Evolutionary conservation across 2,113 vertebrate species (phyloP).

Genomic region (Upupa epops): DNA sequence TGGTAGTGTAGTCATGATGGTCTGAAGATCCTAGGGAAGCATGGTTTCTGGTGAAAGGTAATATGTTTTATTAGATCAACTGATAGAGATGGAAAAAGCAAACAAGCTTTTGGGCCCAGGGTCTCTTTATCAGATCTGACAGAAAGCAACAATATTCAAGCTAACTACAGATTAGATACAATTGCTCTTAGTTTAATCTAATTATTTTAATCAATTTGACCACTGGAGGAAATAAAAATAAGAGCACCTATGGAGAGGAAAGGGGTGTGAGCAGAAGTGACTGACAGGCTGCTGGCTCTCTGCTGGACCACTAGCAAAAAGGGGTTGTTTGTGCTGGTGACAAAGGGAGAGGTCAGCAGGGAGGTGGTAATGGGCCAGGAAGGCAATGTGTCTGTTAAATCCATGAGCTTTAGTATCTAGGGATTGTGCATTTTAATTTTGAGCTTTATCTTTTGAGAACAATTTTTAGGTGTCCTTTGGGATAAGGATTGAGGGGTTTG

Average conservation of each 20-base stretch:
- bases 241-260: not conserved
- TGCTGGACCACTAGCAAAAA: not conserved
- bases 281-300: constrained; percentile 2
- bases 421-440: not conserved
- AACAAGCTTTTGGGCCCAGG: constrained; percentile 18
- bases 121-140: constrained; percentile 43
- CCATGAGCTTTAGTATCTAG: not conserved
- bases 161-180: constrained; percentile 36
- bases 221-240: not conserved
- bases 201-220: constrained; percentile 41
- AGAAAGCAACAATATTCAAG: constrained; percentile 44
- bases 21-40: constrained; percentile 21
- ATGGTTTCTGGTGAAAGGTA: constrained; percentile 27
- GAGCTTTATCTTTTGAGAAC: not conserved
- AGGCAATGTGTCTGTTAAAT: not conserved
- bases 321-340: not conserved
- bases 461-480: constrained; percentile 5
- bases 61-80: constrained; percentile 50
- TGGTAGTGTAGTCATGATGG: not conserved
- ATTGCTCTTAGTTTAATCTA: constrained; percentile 48
- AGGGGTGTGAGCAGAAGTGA: not conserved
- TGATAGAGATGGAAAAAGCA: constrained; percentile 31
- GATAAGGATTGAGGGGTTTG: not conserved
- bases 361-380: not conserved
- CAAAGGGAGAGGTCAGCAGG: constrained; percentile 9